A percentile compares a stretch with the other conserved stretches of the same genome.
phyloP scores from a whole-genome alignment of 2,888 invertebrate species.

The Andrena haemorrhoa region DNA sequence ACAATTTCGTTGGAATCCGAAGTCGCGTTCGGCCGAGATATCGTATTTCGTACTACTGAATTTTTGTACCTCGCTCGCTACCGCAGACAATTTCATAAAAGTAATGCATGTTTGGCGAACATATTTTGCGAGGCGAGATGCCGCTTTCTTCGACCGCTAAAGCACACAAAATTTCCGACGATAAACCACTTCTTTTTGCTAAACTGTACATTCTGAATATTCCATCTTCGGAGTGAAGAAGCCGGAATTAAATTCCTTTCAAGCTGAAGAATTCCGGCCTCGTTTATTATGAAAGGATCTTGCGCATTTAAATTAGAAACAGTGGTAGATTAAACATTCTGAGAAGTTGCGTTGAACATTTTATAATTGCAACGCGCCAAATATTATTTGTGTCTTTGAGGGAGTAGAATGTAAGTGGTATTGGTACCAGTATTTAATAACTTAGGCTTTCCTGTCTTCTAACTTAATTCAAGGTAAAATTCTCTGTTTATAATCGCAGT shows the following conservation, averaged over 20 bases:
- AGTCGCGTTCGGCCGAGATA: constrained; percentile 11
- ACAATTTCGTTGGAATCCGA: constrained; percentile 4
- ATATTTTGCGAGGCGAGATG: constrained; percentile 6
- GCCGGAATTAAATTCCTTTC: constrained; percentile 6
- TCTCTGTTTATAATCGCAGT: too few species aligned
- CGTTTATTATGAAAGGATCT: background rate
- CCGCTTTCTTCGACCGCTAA: background rate
- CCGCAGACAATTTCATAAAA: background rate
- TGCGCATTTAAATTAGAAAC: background rate
- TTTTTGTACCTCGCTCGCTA: constrained; percentile 2
- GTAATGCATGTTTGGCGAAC: background rate
- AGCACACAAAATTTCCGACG: background rate
- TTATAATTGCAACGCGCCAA: too few species aligned
- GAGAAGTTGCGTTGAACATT: too few species aligned
- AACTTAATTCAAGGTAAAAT: too few species aligned
- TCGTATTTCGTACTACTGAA: constrained; percentile 40
- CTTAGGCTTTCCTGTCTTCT: too few species aligned
- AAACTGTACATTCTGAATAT: constrained; percentile 3
- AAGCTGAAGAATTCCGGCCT: background rate
- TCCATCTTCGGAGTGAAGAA: background rate
- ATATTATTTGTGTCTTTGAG: too few species aligned
- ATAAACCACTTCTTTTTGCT: background rate
- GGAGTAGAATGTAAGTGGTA: too few species aligned
- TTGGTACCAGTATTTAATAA: too few species aligned
- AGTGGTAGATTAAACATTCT: background rate